Evolutionary conservation across 2,797 vertebrate genomes (phyloP), one percentile per base, ranked within the genome.

Genomic region (Salarias fasciatus): DNA sequence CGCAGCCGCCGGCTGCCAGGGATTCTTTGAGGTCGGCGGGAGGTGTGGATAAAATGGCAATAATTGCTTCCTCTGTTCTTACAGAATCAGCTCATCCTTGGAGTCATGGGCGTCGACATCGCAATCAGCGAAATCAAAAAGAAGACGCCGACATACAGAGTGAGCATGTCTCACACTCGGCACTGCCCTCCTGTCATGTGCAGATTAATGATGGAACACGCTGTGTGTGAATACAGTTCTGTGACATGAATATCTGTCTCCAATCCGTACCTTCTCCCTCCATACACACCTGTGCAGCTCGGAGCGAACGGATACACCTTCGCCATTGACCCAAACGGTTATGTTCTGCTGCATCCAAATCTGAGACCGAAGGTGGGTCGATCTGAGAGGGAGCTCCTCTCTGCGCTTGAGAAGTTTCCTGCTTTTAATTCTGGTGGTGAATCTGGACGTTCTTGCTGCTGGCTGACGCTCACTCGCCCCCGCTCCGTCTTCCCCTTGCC

Each of bases 41-140:
- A 2, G 24, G 10, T 63, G 51, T 51, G 51, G 53, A 54, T 49
- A 2, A 67, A 61, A 53, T 69, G 12, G 12, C 50, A 58, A 66
- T 53, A 48, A 35, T 59, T 15, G 10, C 45, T 37, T 53, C 3
- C 1, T 4, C 1, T 68, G n/a, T 64, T 75, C 36, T 36, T 30
- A 28, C 92, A 99, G 96, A 99, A 96, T 88, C 97, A 99, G 92
- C 94, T 99, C 63, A 97, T 98, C 85, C 93, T 99, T 10, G 97
- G 97, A 0, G 97, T 99, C 72, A 98, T 99, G 96, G 97, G 97
- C 49, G 96, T 99, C 0, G 97, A 99, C 1, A 93, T 99, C 41
- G 95, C 96, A 45, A 94, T 99, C 64, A 96, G 92, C 3, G 97
- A 99, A 88, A 98, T 99, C 90, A 97, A 98, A 86, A 96, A 85